These are phyloP conservation scores for Apamea epomidion DNA, from an alignment of 2,888 invertebrate genomes.

Conservation along the genomic window DNA sequence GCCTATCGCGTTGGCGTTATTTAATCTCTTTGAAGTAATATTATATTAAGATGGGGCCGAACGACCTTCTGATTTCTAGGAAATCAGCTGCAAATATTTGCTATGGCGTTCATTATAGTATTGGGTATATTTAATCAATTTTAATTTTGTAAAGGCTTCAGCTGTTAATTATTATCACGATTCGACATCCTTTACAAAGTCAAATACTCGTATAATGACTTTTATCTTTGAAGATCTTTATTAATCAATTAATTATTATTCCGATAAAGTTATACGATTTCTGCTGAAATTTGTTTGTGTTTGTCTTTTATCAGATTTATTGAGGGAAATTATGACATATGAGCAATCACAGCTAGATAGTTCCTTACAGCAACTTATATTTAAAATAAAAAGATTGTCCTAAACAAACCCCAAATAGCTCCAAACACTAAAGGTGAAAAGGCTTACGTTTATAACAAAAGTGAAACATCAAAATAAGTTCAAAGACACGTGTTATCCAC, in stretches of 20 bases:
- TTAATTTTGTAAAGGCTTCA: neutral
- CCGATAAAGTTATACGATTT: neutral
- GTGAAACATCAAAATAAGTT: neutral
- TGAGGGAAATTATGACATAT: neutral
- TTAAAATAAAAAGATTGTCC: neutral
- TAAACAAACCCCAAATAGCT: too few relatives aligned
- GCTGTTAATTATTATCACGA: neutral
- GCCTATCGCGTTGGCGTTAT: conserved; percentile 49
- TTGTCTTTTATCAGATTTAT: neutral
- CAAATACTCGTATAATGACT: neutral
- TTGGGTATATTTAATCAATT: neutral
- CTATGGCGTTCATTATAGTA: conserved; percentile 1
- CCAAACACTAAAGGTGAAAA: neutral
- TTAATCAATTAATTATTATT: neutral
- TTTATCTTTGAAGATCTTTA: neutral
- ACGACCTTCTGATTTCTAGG: neutral
- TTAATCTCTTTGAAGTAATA: conserved; percentile 55
- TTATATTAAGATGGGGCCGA: conserved; percentile 29
- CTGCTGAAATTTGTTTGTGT: neutral
- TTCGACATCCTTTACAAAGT: neutral
- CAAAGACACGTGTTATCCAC: neutral
- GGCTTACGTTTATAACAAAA: neutral
- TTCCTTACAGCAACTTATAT: neutral
- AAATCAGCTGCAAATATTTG: conserved; percentile 20
- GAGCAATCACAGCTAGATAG: neutral